Evolutionary conservation across 2,888 invertebrate genomes (phyloP), one percentile per base, ranked within the genome.

Genomic region (Yponomeuta evonymella): DNA sequence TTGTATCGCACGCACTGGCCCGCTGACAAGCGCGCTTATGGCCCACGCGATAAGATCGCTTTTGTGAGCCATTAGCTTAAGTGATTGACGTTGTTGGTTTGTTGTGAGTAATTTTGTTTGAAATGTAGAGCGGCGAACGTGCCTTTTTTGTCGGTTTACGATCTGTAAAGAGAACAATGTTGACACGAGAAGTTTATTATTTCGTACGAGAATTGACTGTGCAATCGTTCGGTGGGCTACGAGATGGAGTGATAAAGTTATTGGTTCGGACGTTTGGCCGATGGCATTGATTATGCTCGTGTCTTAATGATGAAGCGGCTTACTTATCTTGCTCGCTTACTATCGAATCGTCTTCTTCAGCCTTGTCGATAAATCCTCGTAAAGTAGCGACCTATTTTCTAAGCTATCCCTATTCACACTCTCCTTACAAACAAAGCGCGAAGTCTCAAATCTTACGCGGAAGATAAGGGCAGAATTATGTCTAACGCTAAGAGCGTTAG

Each of bases 31-130:
- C 80, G 79, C 81, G 88, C 87, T 87, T 87, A 89, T 86, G 86
- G 84, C 76, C 78, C 77, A 30, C 73, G 70, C 71, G 90, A 90
- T 90, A 90, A 84, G 77, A 91, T 90, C 92, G 77, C 79, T 79
- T 58, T 81, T 83, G 85, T 83, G 81, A 80, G 79, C 91, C 88
- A 92, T 91, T 91, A 91, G 90, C 88, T 81, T 86, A 85, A 86
- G 84, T 90, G 91, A 92, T 90, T 89, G 92, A 91, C 92, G 89
- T 86, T 81, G 86, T 84, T 86, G 83, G 87, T 87, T 85, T 87
- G 87, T 89, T 89, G 88, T 87, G 81, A 87, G 91, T 92, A 88
- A 90, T 89, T 92, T 88, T 89, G 88, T 90, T 90, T 89, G 88
- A 89, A 86, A 90, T 87, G 81, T 87, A 83, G 88, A 89, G 83